phyloP scores from a whole-genome alignment of 2,113 vertebrate genomes.

The Bos taurus region DNA sequence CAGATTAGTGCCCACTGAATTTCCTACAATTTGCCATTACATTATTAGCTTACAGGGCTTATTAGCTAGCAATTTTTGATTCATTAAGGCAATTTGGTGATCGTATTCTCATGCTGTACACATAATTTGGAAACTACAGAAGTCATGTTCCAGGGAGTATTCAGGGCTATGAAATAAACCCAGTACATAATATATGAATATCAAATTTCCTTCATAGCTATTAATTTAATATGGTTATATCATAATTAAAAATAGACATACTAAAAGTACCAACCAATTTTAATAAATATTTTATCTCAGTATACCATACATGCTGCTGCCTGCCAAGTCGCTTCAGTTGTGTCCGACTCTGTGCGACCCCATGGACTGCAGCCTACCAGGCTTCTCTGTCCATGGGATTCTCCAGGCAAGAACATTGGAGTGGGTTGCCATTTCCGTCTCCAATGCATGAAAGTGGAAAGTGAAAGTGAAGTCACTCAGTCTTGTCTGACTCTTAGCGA shows the following conservation, averaged over 20 bases:
- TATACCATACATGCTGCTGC: not conserved
- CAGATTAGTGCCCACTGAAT: not conserved
- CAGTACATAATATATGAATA: not conserved
- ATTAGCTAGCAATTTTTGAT: not conserved
- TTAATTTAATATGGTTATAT: not conserved
- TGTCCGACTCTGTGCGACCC: too few species aligned
- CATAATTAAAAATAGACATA: not conserved
- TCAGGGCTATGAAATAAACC: not conserved
- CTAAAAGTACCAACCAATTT: not conserved
- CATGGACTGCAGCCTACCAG: too few species aligned
- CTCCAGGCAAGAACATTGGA: too few species aligned
- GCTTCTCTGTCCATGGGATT: too few species aligned
- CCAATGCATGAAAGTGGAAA: too few species aligned
- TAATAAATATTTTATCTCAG: not conserved
- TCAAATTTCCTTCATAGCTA: not conserved
- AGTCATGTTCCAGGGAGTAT: not conserved
- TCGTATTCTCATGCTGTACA: not conserved
- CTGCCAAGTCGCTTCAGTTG: too few species aligned
- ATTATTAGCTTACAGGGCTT: not conserved
- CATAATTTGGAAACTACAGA: not conserved
- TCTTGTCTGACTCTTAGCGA: too few species aligned
- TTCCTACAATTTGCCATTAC: not conserved
- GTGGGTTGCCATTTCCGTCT: too few species aligned
- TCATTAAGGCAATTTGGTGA: not conserved
- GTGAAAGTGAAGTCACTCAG: too few species aligned